phyloP scores from a whole-genome alignment of 1,140 invertebrate species.

The Scaptomyza hsui region DNA sequence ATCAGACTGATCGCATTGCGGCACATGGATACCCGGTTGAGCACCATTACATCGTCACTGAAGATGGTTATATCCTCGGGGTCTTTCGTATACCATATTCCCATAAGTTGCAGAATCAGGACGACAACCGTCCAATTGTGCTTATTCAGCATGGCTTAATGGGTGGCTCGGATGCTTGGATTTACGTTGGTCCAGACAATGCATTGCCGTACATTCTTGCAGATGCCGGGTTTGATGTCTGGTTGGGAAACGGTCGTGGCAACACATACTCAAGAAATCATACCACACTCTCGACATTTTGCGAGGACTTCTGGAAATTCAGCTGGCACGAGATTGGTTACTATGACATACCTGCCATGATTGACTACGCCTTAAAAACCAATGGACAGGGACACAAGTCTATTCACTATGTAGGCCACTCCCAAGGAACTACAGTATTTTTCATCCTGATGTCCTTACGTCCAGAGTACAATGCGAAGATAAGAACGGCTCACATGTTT shows the following conservation, averaged over 20 bases:
- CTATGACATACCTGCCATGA: slow-evolving; percentile 88
- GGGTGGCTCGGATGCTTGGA: slow-evolving; percentile 89
- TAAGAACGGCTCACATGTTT: slow-evolving; percentile 85
- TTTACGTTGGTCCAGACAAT: slow-evolving; percentile 87
- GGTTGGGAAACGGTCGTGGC: slow-evolving; percentile 85
- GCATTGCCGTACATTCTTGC: slow-evolving; percentile 85
- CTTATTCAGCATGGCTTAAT: slow-evolving; percentile 90
- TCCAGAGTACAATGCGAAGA: slow-evolving; percentile 87
- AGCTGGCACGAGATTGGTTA: slow-evolving; percentile 88
- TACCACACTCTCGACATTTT: slow-evolving; percentile 83
- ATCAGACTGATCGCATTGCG: slow-evolving; percentile 52
- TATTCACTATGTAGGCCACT: slow-evolving; percentile 88
- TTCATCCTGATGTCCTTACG: slow-evolving; percentile 85
- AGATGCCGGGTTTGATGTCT: slow-evolving; percentile 90
- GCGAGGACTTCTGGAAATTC: slow-evolving; percentile 86
- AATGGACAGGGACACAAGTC: slow-evolving; percentile 85
- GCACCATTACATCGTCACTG: slow-evolving; percentile 84
- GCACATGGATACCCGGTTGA: slow-evolving; percentile 85
- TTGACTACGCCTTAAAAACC: slow-evolving; percentile 87
- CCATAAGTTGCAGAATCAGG: slow-evolving; percentile 50
- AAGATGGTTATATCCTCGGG: slow-evolving; percentile 85
- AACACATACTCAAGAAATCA: slow-evolving; percentile 85
- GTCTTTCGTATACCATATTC: slow-evolving; percentile 85
- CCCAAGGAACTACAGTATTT: slow-evolving; percentile 86
- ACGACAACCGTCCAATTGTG: slow-evolving; percentile 84